Evolutionary conservation across 2,113 vertebrate species (phyloP).

Genomic region (Mus musculus): DNA sequence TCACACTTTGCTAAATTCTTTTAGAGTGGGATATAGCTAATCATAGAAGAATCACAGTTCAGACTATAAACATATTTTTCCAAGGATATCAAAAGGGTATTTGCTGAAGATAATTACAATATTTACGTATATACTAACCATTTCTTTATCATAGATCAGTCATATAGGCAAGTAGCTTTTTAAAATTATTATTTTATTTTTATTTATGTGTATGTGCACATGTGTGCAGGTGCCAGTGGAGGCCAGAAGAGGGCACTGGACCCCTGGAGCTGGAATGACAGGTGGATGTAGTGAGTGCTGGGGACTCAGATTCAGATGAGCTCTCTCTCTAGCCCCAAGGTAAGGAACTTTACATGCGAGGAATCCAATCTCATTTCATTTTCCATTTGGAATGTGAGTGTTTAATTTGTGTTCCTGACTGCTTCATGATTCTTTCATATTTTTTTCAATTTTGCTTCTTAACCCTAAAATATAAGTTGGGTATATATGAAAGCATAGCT

Average conservation of each 20-base stretch:
- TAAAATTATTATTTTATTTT: not conserved
- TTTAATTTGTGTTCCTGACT: constrained; percentile 52
- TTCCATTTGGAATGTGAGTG: not conserved
- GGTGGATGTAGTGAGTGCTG: not conserved
- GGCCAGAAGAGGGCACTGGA: not conserved
- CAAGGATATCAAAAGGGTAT: constrained; percentile 47
- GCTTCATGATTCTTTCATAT: not conserved
- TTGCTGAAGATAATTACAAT: constrained; percentile 50
- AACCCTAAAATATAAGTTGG: constrained; percentile 43
- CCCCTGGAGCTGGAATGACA: no score
- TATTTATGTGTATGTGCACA: no score
- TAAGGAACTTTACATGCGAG: not conserved
- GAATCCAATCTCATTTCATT: not conserved
- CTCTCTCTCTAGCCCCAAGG: not conserved
- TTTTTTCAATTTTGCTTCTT: not conserved
- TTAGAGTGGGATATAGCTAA: constrained; percentile 59
- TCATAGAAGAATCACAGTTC: constrained; percentile 35
- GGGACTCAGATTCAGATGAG: no score
- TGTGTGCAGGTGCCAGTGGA: not conserved
- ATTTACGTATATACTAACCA: constrained; percentile 46
- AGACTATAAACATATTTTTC: constrained; percentile 25
- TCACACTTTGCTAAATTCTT: constrained; percentile 60
- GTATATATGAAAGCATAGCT: not conserved
- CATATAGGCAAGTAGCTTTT: constrained; percentile 39
- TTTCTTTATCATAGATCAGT: constrained; percentile 31